Base-by-base conservation (phyloP, 2,888 invertebrate genomes). In the Plagodis dolabraria region DNA sequence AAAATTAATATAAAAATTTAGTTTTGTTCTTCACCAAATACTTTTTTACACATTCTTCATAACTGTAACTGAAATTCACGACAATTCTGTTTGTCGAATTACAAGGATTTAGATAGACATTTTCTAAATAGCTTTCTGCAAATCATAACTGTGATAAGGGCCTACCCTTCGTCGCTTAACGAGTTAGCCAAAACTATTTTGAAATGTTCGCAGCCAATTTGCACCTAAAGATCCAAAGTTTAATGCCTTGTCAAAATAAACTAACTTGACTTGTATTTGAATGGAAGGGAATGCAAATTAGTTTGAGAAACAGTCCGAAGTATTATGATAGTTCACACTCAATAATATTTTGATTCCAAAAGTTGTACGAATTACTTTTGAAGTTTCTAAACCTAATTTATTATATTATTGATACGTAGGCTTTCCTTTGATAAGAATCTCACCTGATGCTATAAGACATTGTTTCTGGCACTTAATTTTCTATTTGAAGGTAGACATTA, bases 201-300 rank as follows among this genome's bases (percentile, higher is more conserved):
- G 53, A 12, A 43, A 51, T 43, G 6, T 53, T 46, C 46, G n/a
- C 8, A 46, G 53, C 7, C 45, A 45, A 53, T 53, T 53, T 45
- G 52, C 45, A 52, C 52, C 52, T 52, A 52, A 44, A 52, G 35
- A 52, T 45, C 44, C 7, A 1, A 52, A 52, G 45, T 52, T 50
- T 52, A 52, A n/a, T 22, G 36, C 7, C 50, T 12, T 50, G 43
- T 52, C 36, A 11, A 36, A 44, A 36, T 22, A 45, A 52, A 44
- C 45, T 52, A 35, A 22, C 34, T 43, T 43, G 42, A 33, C 10
- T 43, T 34, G 35, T 48, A 34, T 50, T 43, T 50, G 34, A 52
- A 35, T 45, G n/a, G 51, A 35, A 36, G 12, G 22, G 35, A 52
- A 52, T 45, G 44, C 44, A n/a, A 45, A 51, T 51, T 44, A 43